Base-by-base conservation (phyloP, 1,140 invertebrate genomes). In the Stegodyphus dumicola region DNA sequence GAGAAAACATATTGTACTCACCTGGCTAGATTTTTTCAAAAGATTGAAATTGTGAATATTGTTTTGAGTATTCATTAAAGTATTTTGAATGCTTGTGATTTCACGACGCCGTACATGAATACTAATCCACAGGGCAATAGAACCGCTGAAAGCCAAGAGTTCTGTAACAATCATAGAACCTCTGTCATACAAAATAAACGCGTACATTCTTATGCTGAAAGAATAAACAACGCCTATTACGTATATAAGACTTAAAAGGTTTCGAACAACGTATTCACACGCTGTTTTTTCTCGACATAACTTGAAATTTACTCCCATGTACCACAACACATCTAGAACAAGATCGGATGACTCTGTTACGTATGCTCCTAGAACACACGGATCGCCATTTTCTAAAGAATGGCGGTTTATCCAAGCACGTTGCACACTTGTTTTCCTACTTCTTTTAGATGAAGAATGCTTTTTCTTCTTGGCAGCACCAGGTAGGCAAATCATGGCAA, bases 281-380 rank as follows among this genome's bases (percentile, higher is more conserved):
- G 15, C 17, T 1, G 73, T 52, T 49, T 70, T 85, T 10, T 6
- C 60, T 5, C 10, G 48, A 48, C 54, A 56, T 33, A 69, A 7
- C 56, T 56, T 77, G 15, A 85, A 85, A 49, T 70, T 76, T 17
- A 85, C 52, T 11, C 81, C 73, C 65, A 70, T 85, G 53, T 67
- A 75, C 81, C 81, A 85, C n/a, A 85, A 33, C 49, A 85, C 18
- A 6, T 85, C 73, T 13, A 85, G 56, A 13, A 77, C 53, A 15
- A 77, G 66, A 76, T 77, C 81, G 9, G 65, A 54, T 49, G 81
- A 76, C 69, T 85, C 81, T 0, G 18, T 9, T 13, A 66, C 73
- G n/a, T 56, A 65, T 56, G 51, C 11, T 18, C 17, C n/a, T 15
- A 60, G 9, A 9, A 60, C 56, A 60, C 15, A 60, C 5, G 9